phyloP scores from a whole-genome alignment of 23 tunicate genomes.

The Phallusia fumigata region DNA sequence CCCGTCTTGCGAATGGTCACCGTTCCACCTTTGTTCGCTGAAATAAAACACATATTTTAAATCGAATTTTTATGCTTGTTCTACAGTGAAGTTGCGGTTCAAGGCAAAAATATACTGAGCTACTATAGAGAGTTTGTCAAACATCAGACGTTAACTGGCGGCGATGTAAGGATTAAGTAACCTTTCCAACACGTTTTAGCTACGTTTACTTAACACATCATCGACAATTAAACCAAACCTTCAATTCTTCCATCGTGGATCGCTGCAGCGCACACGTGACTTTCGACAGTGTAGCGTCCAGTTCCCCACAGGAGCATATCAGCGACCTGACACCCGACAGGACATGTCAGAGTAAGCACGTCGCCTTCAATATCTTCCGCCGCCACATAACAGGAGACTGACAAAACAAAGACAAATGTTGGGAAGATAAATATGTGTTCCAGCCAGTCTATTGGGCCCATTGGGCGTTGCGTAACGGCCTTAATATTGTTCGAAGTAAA shows the following conservation, averaged over 20 bases:
- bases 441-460: no score
- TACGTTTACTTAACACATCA: not conserved
- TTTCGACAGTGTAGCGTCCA: not conserved
- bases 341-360: not conserved
- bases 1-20: conserved; percentile 1
- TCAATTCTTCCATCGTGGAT: not conserved
- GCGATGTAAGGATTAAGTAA: no score
- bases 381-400: not conserved
- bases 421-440: no score
- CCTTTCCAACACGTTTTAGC: no score
- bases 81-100: not conserved
- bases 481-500: no score
- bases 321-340: not conserved
- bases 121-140: not conserved
- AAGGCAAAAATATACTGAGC: not conserved
- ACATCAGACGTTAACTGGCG: no score
- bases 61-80: not conserved
- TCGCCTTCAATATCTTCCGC: not conserved
- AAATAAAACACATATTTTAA: not conserved
- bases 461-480: no score
- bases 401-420: not conserved
- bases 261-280: conserved; percentile 2
- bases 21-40: not conserved
- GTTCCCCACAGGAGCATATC: not conserved
- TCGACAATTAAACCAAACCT: not conserved